Conservation (phyloP, 2,888 invertebrate species). For the Lepidochitona cinerea region DNA sequence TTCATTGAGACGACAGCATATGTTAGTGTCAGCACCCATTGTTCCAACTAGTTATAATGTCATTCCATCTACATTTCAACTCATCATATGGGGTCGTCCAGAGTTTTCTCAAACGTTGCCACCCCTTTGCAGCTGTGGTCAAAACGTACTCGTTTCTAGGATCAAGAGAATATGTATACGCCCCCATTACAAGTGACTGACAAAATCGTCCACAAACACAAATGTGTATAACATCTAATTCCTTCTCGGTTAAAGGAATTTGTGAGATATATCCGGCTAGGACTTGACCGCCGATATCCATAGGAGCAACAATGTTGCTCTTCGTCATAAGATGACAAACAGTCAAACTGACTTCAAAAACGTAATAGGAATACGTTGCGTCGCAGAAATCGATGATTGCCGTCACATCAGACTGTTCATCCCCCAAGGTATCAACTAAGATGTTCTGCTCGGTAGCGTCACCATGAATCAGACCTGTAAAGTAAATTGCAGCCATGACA, state of each 20-base stretch:
- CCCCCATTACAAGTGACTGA: slow-evolving; percentile 88
- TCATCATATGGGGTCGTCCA: slow-evolving; percentile 45
- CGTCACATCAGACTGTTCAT: slow-evolving; percentile 75
- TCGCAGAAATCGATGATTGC: slow-evolving; percentile 92
- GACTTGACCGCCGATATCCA: slow-evolving; percentile 73
- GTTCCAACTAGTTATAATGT: slow-evolving; percentile 18
- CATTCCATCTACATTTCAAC: slow-evolving; percentile 30
- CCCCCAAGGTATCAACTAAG: slow-evolving; percentile 73
- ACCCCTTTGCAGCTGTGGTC: slow-evolving; percentile 73
- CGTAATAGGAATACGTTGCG: slow-evolving; percentile 78
- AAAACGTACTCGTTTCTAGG: slow-evolving; percentile 85
- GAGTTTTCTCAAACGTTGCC: slow-evolving; percentile 53
- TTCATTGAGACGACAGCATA: too few species aligned
- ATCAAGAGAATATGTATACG: slow-evolving; percentile 81
- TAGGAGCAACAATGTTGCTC: slow-evolving; percentile 74
- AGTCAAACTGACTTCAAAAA: slow-evolving; percentile 88
- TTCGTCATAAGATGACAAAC: slow-evolving; percentile 86
- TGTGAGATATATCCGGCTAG: slow-evolving; percentile 83
- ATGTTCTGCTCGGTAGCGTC: slow-evolving; percentile 94
- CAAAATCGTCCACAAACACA: slow-evolving; percentile 85
- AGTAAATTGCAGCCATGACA: slow-evolving; percentile 7
- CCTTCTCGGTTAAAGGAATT: slow-evolving; percentile 76
- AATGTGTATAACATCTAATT: slow-evolving; percentile 79
- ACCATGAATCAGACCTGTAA: slow-evolving; percentile 83
- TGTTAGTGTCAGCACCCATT: too few species aligned